Evolutionary conservation across 2,113 vertebrate species (phyloP), one percentile per base, ranked within the genome.

Genomic region (Leptocoma aspasia): DNA sequence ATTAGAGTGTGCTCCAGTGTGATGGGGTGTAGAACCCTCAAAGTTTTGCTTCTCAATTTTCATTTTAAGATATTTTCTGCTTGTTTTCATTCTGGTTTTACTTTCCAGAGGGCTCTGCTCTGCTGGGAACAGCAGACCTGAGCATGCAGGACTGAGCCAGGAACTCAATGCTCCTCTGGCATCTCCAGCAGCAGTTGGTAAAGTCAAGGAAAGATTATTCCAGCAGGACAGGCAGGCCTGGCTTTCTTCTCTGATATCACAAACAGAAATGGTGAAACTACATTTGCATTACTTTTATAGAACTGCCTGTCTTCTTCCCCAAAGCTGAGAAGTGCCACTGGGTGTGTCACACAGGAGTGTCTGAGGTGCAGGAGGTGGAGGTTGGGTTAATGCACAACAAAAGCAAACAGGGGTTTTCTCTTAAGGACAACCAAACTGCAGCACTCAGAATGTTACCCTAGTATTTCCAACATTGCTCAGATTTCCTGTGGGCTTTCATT

Each of bases 371-470:
- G 35, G 16, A 45, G 44, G 7, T 41, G 49, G 19, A 6, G 33
- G 31, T 26, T 54, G 39, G 56, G 69, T 37, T 31, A 37, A 45
- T 0, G 4, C 23, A 60, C 11, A 30, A 7, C 33, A 30, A 10
- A 30, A 82, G 13, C 0, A 39, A 71, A 13, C 15, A 13, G 33
- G 50, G 57, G 30, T 50, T n/a, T 82, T 53, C 53, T 52, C 0
- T 14, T 6, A 7, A 63, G 15, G 14, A 59, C 16, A 10, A 49
- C 6, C 33, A 69, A 50, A 33, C 11, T 33, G 44, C 61, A 42
- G 12, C 1, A 8, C 6, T 50, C 31, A 6, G 19, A 44, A 61
- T 5, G 15, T 21, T 9, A 0, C 18, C 22, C 24, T 1, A 2
- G 28, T 5, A 12, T 52, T 73, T 41, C 61, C 52, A 23, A 6